phyloP scores from a whole-genome alignment of 2,113 vertebrate genomes.

The Neolamprologus devosi region DNA sequence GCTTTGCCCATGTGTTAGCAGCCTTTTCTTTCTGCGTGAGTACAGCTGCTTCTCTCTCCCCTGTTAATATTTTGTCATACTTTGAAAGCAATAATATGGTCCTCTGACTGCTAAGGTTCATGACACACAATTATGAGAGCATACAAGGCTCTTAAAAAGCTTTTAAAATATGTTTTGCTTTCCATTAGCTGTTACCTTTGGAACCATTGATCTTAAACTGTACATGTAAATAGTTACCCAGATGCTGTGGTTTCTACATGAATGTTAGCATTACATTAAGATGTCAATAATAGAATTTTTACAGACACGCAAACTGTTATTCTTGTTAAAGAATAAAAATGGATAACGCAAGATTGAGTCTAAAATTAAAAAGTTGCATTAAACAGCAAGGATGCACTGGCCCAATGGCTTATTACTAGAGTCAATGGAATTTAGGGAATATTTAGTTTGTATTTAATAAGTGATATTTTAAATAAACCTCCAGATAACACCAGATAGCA shows the following conservation, averaged over 20 bases:
- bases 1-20: background rate
- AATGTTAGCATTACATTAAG: background rate
- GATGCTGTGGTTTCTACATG: background rate
- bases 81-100: background rate
- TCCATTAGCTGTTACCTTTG: background rate
- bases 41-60: background rate
- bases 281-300: background rate
- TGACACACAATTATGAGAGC: background rate
- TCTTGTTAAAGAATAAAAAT: background rate
- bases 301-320: background rate
- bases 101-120: background rate
- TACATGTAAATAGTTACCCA: background rate
- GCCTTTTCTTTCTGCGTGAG: background rate
- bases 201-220: background rate
- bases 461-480: background rate
- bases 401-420: background rate
- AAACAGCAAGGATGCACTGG: background rate
- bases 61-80: background rate
- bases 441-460: background rate
- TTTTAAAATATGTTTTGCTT: background rate
- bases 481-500: background rate
- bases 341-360: background rate
- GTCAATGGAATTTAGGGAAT: background rate
- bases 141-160: background rate
- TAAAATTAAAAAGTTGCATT: background rate